Evolutionary conservation across 2,113 vertebrate species (phyloP).

Genomic region (Rhinopomastus cyanomelas): DNA sequence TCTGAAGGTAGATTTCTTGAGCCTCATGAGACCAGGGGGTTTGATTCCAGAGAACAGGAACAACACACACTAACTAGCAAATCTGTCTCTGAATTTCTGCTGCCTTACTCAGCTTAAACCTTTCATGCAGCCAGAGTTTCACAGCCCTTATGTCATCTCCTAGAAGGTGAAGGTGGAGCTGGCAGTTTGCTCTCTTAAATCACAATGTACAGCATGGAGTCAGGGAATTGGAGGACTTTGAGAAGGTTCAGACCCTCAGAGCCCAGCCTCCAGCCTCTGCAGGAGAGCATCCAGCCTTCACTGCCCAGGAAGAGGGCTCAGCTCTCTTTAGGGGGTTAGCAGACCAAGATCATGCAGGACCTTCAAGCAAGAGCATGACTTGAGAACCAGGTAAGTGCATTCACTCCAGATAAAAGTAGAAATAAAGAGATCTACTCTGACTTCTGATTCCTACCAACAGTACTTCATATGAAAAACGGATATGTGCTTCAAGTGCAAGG

Average conservation of each 20-base stretch:
- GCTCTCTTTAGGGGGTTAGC: neutral
- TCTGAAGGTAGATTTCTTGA: neutral
- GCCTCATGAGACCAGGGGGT: neutral
- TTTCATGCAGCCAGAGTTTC: neutral
- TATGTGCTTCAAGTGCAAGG: neutral
- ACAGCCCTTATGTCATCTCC: neutral
- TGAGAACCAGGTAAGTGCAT: neutral
- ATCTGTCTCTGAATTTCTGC: neutral
- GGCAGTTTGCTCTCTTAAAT: neutral
- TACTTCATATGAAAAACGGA: neutral
- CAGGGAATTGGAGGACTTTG: neutral
- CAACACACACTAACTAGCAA: neutral
- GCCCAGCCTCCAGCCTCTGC: neutral
- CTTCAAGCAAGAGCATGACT: neutral
- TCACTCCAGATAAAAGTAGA: neutral
- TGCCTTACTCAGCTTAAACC: neutral
- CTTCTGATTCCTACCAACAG: neutral
- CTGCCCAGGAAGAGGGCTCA: neutral
- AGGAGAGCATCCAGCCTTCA: neutral
- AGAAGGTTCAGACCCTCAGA: neutral
- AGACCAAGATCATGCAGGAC: neutral
- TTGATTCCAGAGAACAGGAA: neutral
- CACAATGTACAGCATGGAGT: neutral
- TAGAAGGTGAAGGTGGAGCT: neutral
- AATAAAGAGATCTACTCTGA: neutral